These are phyloP conservation scores for Engystomops pustulosus DNA, from an alignment of 2,113 vertebrate genomes.

Conservation along the genomic window DNA sequence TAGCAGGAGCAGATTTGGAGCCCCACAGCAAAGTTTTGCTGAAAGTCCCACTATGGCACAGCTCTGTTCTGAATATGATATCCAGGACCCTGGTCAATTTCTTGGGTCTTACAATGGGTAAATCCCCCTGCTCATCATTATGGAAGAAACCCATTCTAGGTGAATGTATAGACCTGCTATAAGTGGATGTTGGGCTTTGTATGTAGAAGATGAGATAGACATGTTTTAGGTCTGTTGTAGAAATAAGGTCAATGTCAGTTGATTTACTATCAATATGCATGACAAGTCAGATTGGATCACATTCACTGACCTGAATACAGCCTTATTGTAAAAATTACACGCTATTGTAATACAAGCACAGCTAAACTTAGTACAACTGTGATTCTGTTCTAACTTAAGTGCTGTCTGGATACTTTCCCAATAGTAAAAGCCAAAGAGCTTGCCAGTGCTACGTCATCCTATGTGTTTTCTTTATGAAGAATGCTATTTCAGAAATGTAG, in stretches of 20 bases:
- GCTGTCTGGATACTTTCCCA: constrained; percentile 20
- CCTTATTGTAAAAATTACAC: background rate
- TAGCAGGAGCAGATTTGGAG: too few species aligned
- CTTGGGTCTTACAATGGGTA: too few species aligned
- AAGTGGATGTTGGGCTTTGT: too few species aligned
- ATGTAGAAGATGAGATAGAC: background rate
- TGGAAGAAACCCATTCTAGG: too few species aligned
- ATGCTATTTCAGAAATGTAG: constrained; percentile 53
- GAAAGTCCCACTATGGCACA: too few species aligned
- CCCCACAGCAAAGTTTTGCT: too few species aligned
- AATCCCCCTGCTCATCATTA: too few species aligned
- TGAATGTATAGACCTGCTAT: too few species aligned
- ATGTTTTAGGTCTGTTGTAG: background rate
- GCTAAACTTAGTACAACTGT: background rate
- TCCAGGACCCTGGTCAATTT: too few species aligned
- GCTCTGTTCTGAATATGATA: too few species aligned
- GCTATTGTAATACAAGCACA: background rate
- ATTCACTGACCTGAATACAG: background rate
- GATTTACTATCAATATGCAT: background rate
- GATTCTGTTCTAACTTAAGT: background rate
- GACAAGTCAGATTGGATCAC: background rate
- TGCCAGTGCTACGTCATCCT: constrained; percentile 31
- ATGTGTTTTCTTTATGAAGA: constrained; percentile 56
- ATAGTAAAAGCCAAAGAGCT: background rate
- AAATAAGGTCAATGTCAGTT: background rate